Base-by-base conservation (phyloP, 2,888 invertebrate species). In the Coleophora deauratella region DNA sequence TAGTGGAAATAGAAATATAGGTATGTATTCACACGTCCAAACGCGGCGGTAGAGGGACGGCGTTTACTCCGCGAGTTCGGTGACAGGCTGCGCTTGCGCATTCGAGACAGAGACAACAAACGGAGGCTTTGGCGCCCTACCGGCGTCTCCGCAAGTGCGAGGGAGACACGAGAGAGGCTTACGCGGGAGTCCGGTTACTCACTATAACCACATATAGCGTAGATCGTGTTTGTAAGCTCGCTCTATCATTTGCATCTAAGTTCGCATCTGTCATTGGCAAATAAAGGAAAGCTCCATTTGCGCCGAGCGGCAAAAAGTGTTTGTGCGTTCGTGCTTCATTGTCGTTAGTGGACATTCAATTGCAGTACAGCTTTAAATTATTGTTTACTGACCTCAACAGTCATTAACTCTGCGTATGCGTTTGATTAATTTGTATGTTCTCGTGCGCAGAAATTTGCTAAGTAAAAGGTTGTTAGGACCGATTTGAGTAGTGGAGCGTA, bases 151-250 rank as follows among this genome's bases (percentile, higher is more conserved):
- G 38, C 33, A 44, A 40, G 81, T 62, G 73, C 54, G 68, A 84
- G 66, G 47, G 75, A 57, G 81, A 80, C 47, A 37, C 48, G 44
- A 35, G 44, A 68, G 71, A 72, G 71, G 77, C 77, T 73, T 70
- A 59, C 65, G 72, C 74, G 72, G 78, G 80, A 77, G 78, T 78
- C 78, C 77, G 79, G 82, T 75, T 79, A 78, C 69, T 72, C 68
- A 69, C 59, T 54, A 21, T 21, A 57, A 59, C 68, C 70, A 68
- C 66, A 57, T 62, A 71, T 66, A 74, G 55, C 62, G 61, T 69
- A 67, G 69, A 68, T 33, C 37, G 62, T 59, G 64, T 70, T 62
- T 58, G 59, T 63, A 69, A 74, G 72, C 21, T 21, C 21, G 21
- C 70, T 68, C 61, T 59, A 62, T 57, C 59, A 63, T 55, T 58